Evolutionary conservation across 2,888 invertebrate species (phyloP), one percentile per base, ranked within the genome.

Genomic region (Hedychridium roseum): DNA sequence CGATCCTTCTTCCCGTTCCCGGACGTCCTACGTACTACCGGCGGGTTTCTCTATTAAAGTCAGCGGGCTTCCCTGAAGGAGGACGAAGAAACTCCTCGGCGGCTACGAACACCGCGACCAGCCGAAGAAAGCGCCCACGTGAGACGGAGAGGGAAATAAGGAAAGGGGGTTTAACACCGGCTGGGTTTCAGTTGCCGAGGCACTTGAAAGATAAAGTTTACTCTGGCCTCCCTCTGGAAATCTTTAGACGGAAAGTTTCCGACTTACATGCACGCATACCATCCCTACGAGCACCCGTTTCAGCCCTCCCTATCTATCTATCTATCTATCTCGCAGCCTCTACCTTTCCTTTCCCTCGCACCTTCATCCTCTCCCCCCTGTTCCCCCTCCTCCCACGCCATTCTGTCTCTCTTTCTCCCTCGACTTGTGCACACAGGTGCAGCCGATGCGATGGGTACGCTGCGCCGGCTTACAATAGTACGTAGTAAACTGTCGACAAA

Each of bases 151-250:
- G 28, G 28, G n/a, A n/a, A 12, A 1, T 12, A 26, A n/a, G 17
- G 14, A n/a, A 16, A 16, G 30, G 23, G 28, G 45, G 42, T 54
- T 60, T 52, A 55, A 50, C 50, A 30, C 27, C 46, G 36, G 40
- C 23, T 37, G 27, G 49, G 56, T 52, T 53, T 56, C 57, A 20
- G 18, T 15, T 11, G 28, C 9, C 20, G 15, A 43, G 46, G 26
- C 49, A 57, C 51, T 50, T 23, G 50, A 48, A 46, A 54, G 50
- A 55, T 60, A 63, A 63, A 63, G 62, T 59, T 62, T 50, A 41
- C 54, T 38, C 45, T 43, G 38, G 37, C 49, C 52, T 54, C 44
- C 61, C 48, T 15, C 44, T 56, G 60, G 57, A 60, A 60, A 60
- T 61, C 59, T 62, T 61, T 50, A 32, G 47, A 47, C 45, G 47